Evolutionary conservation across 64 coral and sea anemone genomes (phyloP), one percentile per base, ranked within the genome.

Genomic region (Stichodactyla helianthus): DNA sequence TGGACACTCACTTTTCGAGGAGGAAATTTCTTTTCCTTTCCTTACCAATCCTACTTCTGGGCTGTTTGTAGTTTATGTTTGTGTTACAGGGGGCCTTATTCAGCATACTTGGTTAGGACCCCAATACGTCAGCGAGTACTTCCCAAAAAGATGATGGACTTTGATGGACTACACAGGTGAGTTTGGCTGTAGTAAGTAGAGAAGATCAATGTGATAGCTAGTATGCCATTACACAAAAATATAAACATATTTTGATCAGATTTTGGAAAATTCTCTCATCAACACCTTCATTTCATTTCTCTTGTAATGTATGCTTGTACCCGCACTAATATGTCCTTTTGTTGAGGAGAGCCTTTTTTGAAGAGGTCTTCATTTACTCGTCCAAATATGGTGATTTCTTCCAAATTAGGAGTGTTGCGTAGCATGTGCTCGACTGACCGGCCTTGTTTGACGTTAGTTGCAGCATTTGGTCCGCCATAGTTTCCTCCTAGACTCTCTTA

Each of bases 351-450:
- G 35, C 71, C 71, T 77, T 26, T 26, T 26, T 82, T 51, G 35
- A 82, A 82, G 79, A 28, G 10, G 79, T 82, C 25, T 8, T 28
- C 79, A n/a, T 4, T 23, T 82, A 11, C 55, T 5, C 7, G 3
- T 19, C 51, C 90, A 91, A n/a, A 91, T 91, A 86, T 82, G 85
- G 90, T 68, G 10, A 51, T 26, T 19, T 12, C 80, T 23, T 26
- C 90, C 90, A 91, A 82, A 91, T 91, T 71, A 82, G 90, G 90
- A 23, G 71, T 70, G 51, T 91, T 91, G 65, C 90, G 90, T 87
- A 86, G 62, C 89, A 91, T 91, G 90, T 87, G 84, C 84, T 27
- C 10, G 15, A 31, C 70, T 35, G 23, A 31, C 83, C 71, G 71
- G 82, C 83, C 82, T 54, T 50, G 83, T 84, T 84, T 87, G 58